Base-by-base conservation (phyloP, 2,888 invertebrate genomes). In the Pherbina coryleti region DNA sequence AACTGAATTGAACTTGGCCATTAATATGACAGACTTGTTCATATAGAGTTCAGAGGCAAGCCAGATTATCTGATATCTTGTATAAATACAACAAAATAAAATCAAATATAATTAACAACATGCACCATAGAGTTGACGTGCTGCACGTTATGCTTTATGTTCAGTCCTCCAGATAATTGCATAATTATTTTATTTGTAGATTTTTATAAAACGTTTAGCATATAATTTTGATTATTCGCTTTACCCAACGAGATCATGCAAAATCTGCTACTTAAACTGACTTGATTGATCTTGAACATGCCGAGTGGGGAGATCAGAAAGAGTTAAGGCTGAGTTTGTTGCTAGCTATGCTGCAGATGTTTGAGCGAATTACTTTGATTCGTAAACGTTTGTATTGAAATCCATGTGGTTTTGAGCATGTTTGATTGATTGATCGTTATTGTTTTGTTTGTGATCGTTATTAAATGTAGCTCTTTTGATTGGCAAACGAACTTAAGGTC, bases 151-250 rank as follows among this genome's bases (percentile, higher is more conserved):
- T 72, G 44, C 11, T 44, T 44, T 44, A 44, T 11, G 14, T 14
- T 44, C 44, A 44, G 11, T 19, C 49, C 31, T 11, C n/a, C 25
- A 1, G 28, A 25, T 73, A 73, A 73, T 73, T 62, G 73, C 53
- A 44, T 73, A 73, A 73, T 73, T 73, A 73, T 31, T 37, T n/a
- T 60, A 44, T 60, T 60, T 73, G 60, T 62, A 25, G 73, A 28
- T 17, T 73, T 31, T 53, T 22, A 19, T 19, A 25, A 28, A 34
- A 55, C 71, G 71, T 71, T 71, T 71, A 71, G 71, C 71, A 71
- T 71, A 55, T 19, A 55, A 55, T 8, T 2, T 7, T n/a, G n/a
- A 22, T 55, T 55, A 55, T 71, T 55, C 55, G 4, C 9, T 3
- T n/a, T 69, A 5, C 22, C 28, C 11, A n/a, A 14, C 5, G n/a